Evolutionary conservation across 2,797 vertebrate species (phyloP), one percentile per base, ranked within the genome.

Genomic region (Allochrocebus solatus): DNA sequence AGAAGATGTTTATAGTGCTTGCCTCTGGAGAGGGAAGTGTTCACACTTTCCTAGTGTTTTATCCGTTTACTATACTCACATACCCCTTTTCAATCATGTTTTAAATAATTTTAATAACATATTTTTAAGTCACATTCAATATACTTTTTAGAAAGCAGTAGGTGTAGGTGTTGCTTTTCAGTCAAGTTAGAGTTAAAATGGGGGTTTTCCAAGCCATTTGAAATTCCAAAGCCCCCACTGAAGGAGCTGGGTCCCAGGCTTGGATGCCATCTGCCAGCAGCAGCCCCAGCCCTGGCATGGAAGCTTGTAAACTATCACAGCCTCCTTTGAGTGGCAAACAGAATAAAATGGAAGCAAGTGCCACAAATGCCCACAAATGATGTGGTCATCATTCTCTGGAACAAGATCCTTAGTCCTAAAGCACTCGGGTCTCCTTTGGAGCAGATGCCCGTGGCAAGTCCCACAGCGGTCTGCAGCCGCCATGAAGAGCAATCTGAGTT

Each of bases 191-290:
- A 12, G n/a, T 72, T 76, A 41, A 59, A 82, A 28, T 5, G 36
- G 79, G 74, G 19, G 14, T 21, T 61, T 19, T 41, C 22, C 4
- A 17, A 36, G 10, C 28, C 41, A 26, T 33, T 0, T 8, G 30
- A 74, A 33, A 41, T 50, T 72, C 55, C 36, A 50, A n/a, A 75
- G 36, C 50, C 13, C 36, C n/a, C 0, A 0, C 0, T 9, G 10
- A 43, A 26, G 30, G 4, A 46, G 4, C 17, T 2, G 1, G 21
- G 6, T 2, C 26, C 30, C 16, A 55, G 16, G 8, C 59, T 12
- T 0, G 0, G 2, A 55, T 13, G 67, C 8, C 9, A 3, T 0
- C 13, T 33, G 33, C 22, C 1, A 0, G n/a, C n/a, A n/a, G 59
- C 74, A 53, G 36, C 46, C 55, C 46, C 13, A 5, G 57, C 10